Conservation (phyloP, 1,140 invertebrate genomes). For the Lepidurus apus region DNA sequence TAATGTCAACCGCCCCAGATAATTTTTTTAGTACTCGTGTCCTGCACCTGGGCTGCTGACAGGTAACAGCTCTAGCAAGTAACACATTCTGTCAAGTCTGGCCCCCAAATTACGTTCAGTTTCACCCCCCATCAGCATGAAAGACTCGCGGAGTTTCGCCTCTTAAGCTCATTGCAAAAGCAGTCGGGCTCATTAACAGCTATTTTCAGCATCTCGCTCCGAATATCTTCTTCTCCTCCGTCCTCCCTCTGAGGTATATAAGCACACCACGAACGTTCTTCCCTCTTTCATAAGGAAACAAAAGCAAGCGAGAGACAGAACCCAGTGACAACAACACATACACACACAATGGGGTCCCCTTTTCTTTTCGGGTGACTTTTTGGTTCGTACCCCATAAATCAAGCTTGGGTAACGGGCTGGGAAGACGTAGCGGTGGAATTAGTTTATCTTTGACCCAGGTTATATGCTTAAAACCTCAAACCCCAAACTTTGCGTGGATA, state of each 20-base stretch:
- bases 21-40: background rate
- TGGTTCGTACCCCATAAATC: too few species aligned
- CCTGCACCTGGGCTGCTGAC: background rate
- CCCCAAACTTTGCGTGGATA: constrained; percentile 7
- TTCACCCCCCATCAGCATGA: background rate
- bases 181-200: constrained; percentile 20
- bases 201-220: background rate
- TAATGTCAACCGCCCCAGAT: constrained; percentile 2
- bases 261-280: too few species aligned
- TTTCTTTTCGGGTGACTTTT: too few species aligned
- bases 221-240: background rate
- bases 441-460: background rate
- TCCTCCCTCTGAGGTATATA: background rate
- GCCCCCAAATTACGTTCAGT: constrained; percentile 9
- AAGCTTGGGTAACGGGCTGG: background rate
- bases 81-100: constrained; percentile 18
- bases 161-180: background rate
- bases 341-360: too few species aligned
- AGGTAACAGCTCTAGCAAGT: constrained; percentile 21
- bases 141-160: background rate
- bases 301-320: too few species aligned
- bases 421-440: constrained; percentile 5
- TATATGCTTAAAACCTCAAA: background rate
- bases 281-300: too few species aligned
- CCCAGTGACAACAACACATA: too few species aligned